Conservation (phyloP, 2,888 invertebrate species). For the Sarcophaga subvicina region DNA sequence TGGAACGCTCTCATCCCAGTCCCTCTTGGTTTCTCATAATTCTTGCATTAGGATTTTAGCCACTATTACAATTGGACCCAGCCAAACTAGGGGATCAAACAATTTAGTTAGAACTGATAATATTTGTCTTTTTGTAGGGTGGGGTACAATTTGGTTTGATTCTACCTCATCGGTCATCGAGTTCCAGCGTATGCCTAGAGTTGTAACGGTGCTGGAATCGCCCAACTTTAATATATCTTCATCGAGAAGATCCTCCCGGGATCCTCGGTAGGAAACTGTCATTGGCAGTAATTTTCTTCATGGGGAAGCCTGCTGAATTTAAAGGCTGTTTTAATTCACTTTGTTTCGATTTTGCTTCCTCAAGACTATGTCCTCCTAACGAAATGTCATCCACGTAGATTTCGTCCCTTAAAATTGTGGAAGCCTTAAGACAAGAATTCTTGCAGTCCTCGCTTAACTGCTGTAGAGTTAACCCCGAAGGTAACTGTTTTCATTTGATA, state of each 20-base stretch:
- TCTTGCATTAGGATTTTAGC: slow-evolving; percentile 37
- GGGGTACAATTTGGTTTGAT: neutral
- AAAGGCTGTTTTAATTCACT: neutral
- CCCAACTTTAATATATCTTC: slow-evolving; percentile 19
- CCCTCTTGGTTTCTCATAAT: slow-evolving; percentile 12
- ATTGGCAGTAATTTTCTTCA: slow-evolving; percentile 31
- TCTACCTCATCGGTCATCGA: neutral
- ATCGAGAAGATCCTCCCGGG: slow-evolving; percentile 42
- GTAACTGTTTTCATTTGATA: slow-evolving; percentile 32
- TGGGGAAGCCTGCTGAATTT: slow-evolving; percentile 21
- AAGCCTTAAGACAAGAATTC: neutral
- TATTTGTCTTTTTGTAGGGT: slow-evolving; percentile 25
- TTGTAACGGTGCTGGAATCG: slow-evolving; percentile 3
- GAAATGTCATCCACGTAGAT: neutral
- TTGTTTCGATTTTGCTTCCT: neutral
- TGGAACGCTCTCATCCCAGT: slow-evolving; percentile 20
- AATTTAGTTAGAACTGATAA: slow-evolving; percentile 22
- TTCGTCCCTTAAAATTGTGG: neutral
- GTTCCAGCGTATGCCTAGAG: slow-evolving; percentile 19
- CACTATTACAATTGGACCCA: slow-evolving; percentile 19
- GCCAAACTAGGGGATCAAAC: slow-evolving; percentile 40
- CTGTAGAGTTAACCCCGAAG: slow-evolving; percentile 45
- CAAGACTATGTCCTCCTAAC: slow-evolving; percentile 8
- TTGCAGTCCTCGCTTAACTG: slow-evolving; percentile 48
- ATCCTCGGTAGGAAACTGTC: neutral